These are phyloP conservation scores for Cebus imitator DNA, from an alignment of 2,113 vertebrate species.

Conservation along the genomic window DNA sequence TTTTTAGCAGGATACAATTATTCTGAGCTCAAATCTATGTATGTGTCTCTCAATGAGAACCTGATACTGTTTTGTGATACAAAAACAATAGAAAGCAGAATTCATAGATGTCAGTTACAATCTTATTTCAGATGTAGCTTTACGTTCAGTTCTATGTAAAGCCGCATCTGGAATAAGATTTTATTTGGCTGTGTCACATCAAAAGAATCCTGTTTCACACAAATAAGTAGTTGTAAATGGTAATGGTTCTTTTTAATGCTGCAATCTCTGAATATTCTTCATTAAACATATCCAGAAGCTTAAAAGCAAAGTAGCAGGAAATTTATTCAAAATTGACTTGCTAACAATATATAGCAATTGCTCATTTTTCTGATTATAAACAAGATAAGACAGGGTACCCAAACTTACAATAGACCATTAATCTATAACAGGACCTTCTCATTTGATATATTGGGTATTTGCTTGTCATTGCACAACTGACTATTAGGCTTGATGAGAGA, in stretches of 20 bases:
- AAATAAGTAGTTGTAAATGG: neutral
- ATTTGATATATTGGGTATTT: neutral
- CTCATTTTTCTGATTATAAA: constrained; percentile 9
- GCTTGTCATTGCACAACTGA: neutral
- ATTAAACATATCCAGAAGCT: neutral
- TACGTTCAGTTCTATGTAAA: neutral
- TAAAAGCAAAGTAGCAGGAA: constrained; percentile 18
- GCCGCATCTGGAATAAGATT: neutral
- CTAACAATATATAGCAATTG: neutral
- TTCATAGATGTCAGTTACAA: neutral
- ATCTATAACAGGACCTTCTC: neutral
- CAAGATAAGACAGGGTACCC: neutral
- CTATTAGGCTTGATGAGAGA: neutral
- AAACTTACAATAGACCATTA: neutral
- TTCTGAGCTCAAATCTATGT: neutral
- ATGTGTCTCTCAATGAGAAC: neutral
- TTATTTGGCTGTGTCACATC: neutral
- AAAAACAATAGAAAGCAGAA: neutral
- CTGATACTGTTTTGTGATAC: neutral
- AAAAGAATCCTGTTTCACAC: constrained; percentile 15
- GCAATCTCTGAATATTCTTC: neutral
- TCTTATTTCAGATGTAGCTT: neutral
- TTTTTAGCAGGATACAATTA: constrained; percentile 34
- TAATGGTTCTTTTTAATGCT: neutral
- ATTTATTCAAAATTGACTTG: neutral